Evolutionary conservation across 2,797 vertebrate genomes (phyloP).

Genomic region (Apodemus agrarius): DNA sequence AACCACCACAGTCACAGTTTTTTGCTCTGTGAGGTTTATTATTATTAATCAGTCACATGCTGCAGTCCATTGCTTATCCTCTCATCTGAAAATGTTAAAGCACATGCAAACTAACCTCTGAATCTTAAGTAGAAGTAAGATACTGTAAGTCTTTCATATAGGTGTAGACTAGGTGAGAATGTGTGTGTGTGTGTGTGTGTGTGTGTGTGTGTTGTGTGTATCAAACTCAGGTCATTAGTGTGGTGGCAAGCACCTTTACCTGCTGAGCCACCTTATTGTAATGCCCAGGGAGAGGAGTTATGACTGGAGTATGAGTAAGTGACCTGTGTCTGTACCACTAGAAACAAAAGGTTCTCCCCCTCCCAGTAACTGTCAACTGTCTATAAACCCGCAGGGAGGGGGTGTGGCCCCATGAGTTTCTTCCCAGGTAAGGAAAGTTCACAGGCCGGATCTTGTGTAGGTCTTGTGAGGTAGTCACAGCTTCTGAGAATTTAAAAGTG

Average conservation of each 20-base stretch:
- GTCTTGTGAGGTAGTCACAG: neutral
- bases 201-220: neutral
- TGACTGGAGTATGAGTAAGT: neutral
- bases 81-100: neutral
- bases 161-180: neutral
- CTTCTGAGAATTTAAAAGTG: neutral
- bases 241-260: neutral
- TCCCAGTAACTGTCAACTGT: neutral
- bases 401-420: neutral
- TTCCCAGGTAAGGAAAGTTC: neutral
- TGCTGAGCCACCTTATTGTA: neutral
- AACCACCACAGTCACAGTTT: neutral
- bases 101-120: neutral
- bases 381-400: neutral
- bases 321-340: neutral
- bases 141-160: neutral
- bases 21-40: neutral
- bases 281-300: neutral
- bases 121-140: slow-evolving; percentile 41
- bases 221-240: neutral
- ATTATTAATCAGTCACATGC: neutral
- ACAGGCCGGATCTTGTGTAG: neutral
- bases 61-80: neutral
- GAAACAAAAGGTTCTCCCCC: neutral
- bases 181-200: neutral